Evolutionary conservation across 2,113 vertebrate species (phyloP), one percentile per base, ranked within the genome.

Genomic region (Camelus bactrianus): DNA sequence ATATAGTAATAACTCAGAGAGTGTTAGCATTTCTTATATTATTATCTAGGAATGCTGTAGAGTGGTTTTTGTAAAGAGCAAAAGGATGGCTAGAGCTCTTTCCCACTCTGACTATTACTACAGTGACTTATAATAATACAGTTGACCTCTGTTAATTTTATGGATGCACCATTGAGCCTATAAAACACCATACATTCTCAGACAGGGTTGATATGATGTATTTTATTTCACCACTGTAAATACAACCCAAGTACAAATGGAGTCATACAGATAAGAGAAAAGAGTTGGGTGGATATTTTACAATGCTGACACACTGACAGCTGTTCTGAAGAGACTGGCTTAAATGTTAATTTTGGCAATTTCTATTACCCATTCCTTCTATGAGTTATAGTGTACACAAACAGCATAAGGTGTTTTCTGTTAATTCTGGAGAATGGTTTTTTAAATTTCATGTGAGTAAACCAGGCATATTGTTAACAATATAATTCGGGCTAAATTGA

Each of bases 401-500:
- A 93, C 28, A 81, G 76, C 92, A 95, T 69, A 87, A 94, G 91
- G 72, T 89, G 28, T 97, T 97, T 95, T 96, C 93, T 97, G 86
- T 93, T 91, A 89, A 94, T 97, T 95, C 73, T 96, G 87, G 82
- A 95, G 85, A 86, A 42, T 80, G 70, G 4, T 90, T 94, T 92
- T 91, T 83, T 35, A 90, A 96, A 96, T 91, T 97, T 94, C 76
- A 56, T 96, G 80, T 94, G 87, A 97, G 83, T 96, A 97, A 98
- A 93, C 73, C 35, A 96, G 69, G 54, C 94, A 93, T 97, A 93
- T 97, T 97, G 89, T 93, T 97, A 97, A 92, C 95, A 96, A 91
- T 90, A 95, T 93, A 97, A 97, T 97, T 96, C 94, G 87, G 81
- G 86, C 69, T 95, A 96, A 97, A 97, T 96, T 93, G 73, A 95